Percentiles rank a stretch among this genome's conserved stretches.
phyloP scores from a whole-genome alignment of 2,888 invertebrate species.

The Eupsilia transversa region DNA sequence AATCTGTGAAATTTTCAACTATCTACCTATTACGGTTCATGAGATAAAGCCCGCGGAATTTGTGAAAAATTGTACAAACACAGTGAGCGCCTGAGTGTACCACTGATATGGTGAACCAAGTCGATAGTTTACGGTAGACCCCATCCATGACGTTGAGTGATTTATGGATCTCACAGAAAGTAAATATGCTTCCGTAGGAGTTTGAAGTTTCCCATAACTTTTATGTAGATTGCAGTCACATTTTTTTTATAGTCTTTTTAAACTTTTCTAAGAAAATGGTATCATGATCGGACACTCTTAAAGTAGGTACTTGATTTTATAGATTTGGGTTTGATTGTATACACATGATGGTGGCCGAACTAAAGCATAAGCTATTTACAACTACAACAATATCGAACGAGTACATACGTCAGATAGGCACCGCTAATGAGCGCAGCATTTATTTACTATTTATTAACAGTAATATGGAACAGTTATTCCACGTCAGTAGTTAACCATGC shows the following conservation, averaged over 20 bases:
- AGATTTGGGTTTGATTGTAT: no score
- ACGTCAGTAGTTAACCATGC: slow-evolving; percentile 10
- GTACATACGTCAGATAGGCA: not conserved
- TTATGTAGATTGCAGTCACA: not conserved
- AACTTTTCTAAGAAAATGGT: not conserved
- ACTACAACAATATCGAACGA: not conserved
- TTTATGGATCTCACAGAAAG: slow-evolving; percentile 33
- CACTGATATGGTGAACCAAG: slow-evolving; percentile 27
- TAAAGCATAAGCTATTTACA: not conserved
- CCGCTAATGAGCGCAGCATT: slow-evolving; percentile 3
- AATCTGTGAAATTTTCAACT: no score
- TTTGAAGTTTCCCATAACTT: slow-evolving; percentile 4
- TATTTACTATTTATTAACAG: slow-evolving; percentile 33
- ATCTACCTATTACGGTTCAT: no score
- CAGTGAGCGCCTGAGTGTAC: not conserved
- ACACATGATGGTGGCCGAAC: not conserved
- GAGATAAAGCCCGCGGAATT: no score
- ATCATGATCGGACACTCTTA: not conserved
- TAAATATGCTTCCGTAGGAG: not conserved
- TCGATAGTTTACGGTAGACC: slow-evolving; percentile 31
- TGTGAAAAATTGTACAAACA: slow-evolving; percentile 39
- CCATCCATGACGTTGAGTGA: slow-evolving; percentile 12
- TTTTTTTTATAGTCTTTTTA: not conserved
- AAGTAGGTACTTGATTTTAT: not conserved
- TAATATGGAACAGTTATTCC: not conserved